Percentiles rank a stretch among this genome's conserved stretches.
Conservation (phyloP, 2,797 vertebrate genomes). For the Pteropus rufus region DNA sequence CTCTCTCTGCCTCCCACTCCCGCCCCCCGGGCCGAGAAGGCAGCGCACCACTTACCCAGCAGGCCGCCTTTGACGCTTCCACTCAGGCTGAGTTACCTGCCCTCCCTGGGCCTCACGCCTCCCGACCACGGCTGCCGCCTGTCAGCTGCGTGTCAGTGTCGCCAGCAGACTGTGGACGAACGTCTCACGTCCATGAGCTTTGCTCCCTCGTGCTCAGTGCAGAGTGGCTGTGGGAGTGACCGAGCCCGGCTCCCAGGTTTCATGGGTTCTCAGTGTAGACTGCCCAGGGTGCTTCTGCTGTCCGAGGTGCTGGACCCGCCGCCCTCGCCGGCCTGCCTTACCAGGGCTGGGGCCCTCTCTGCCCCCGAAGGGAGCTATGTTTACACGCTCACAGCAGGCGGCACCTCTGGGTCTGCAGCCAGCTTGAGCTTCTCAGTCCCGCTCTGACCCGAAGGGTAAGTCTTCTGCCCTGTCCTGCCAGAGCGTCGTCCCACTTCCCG, state of each 20-base stretch:
- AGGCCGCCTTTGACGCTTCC: no score
- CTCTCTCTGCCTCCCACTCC: no score
- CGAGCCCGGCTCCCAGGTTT: background rate
- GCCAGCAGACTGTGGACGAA: background rate
- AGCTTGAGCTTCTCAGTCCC: background rate
- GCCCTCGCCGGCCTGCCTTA: background rate
- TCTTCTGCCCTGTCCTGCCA: no score
- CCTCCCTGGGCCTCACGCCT: background rate
- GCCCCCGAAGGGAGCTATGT: no score
- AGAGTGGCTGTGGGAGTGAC: background rate
- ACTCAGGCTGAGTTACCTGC: background rate
- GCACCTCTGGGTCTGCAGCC: background rate
- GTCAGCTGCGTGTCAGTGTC: background rate
- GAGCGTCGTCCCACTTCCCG: background rate
- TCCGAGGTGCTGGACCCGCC: background rate
- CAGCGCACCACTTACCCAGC: no score
- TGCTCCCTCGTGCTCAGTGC: background rate
- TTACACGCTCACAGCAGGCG: no score
- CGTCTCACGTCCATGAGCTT: background rate
- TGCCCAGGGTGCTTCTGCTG: background rate
- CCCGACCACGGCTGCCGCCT: accelerated
- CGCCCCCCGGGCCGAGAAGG: no score
- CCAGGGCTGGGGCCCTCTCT: no score
- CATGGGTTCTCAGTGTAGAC: no score
- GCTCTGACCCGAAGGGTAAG: background rate